Evolutionary conservation across 2,113 vertebrate species (phyloP).

Genomic region (Cairina moschata): DNA sequence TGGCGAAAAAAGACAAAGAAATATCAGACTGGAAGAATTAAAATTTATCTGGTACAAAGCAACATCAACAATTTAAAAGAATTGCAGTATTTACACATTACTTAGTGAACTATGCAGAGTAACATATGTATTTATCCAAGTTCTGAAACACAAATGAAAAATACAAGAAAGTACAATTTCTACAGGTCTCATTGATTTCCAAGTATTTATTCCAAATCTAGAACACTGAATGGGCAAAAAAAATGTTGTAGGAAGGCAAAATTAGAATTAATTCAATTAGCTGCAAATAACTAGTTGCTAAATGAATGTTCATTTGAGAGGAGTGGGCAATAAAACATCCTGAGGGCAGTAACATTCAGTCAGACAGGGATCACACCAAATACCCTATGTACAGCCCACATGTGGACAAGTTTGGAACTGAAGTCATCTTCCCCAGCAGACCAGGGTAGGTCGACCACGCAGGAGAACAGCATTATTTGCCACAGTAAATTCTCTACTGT

Average conservation of each 20-base stretch:
- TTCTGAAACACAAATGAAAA: not conserved
- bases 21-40: not conserved
- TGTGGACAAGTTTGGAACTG: not conserved
- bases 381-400: not conserved
- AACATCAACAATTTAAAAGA: not conserved
- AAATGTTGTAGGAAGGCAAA: not conserved
- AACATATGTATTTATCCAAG: not conserved
- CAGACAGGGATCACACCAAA: not conserved
- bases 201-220: not conserved
- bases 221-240: not conserved
- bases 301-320: not conserved
- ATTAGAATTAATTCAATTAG: not conserved
- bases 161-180: not conserved
- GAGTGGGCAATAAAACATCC: not conserved
- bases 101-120: not conserved
- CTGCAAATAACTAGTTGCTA: rapidly evolving
- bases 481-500: not conserved
- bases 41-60: not conserved
- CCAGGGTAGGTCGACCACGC: not conserved
- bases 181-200: not conserved
- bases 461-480: not conserved
- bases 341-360: not conserved
- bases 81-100: not conserved
- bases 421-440: not conserved
- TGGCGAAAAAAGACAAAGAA: constrained; percentile 50